Evolutionary conservation across 2,113 vertebrate genomes (phyloP).

Genomic region (Semicossyphus pulcher): DNA sequence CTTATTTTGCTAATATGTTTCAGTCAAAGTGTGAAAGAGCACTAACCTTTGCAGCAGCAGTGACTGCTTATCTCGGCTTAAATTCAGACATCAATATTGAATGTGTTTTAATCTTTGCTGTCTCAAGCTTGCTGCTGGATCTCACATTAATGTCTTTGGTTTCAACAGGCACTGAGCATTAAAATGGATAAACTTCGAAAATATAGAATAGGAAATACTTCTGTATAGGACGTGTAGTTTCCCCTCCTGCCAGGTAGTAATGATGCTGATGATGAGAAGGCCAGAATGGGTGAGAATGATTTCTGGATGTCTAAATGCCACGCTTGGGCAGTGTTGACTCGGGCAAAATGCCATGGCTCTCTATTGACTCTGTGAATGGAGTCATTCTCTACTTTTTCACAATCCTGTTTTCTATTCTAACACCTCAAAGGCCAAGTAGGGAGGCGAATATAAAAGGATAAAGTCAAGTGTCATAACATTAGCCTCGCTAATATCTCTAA

Average conservation of each 20-base stretch:
- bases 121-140: slow-evolving; percentile 12
- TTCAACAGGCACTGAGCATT: slow-evolving; percentile 9
- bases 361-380: slow-evolving; percentile 38
- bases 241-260: slow-evolving; percentile 27
- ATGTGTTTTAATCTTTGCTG: slow-evolving; percentile 36
- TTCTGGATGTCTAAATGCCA: slow-evolving; percentile 60
- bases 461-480: neutral
- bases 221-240: neutral
- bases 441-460: too few relatives aligned
- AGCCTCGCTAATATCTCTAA: too few relatives aligned
- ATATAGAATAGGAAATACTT: slow-evolving; percentile 21
- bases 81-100: slow-evolving; percentile 52
- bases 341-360: slow-evolving; percentile 50
- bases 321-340: slow-evolving; percentile 42
- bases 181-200: slow-evolving; percentile 31
- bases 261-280: slow-evolving; percentile 36
- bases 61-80: slow-evolving; percentile 5
- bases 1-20: slow-evolving; percentile 33
- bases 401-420: slow-evolving; percentile 10
- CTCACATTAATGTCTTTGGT: slow-evolving; percentile 33
- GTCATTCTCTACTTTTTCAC: slow-evolving; percentile 29
- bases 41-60: slow-evolving; percentile 19
- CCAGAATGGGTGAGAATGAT: slow-evolving; percentile 21
- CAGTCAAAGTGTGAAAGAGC: slow-evolving; percentile 25
- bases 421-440: slow-evolving; percentile 21